Evolutionary conservation across 53 echinoderm and acorn worm species (phyloP), one percentile per base, ranked within the genome.

Genomic region (Patiria pectinifera): DNA sequence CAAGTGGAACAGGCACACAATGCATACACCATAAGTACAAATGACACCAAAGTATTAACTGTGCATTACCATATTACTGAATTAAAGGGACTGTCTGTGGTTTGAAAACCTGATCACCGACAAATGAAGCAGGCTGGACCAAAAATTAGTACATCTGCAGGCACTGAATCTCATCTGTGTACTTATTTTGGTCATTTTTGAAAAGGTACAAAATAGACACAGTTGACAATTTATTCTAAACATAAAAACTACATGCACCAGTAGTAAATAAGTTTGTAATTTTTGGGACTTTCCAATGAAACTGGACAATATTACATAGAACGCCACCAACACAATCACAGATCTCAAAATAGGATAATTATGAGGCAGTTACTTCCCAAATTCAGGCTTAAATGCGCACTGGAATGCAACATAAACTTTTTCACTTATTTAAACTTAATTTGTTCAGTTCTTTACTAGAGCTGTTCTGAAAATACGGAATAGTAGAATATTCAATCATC

Each of bases 281-380:
- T 23, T 23, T 9, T 21, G 15, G 22, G 24, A 10, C 3, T 21
- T n/a, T 21, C 19, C 24, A 4, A 74, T 74, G 74, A 10, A 74
- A 22, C 15, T 74, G 22, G 24, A 74, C 74, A 74, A 74, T 10
- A 74, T 18, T 10, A 74, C 24, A 74, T 25, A 22, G 74, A n/a
- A 23, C 22, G 14, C 45, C 85, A 85, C 85, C 66, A 45, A 85
- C 18, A 69, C 85, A 85, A 85, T 69, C 85, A 45, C 63, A 85
- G 85, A 85, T 85, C 69, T 85, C 60, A 45, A 69, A 85, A 66
- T 47, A 46, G 23, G 45, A 43, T 69, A 85, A 66, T 63, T 85
- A 26, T 63, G 66, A 3, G 15, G 19, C 66, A 66, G 10, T 66
- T 0, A 3, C 0, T 11, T 66, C 66, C 66, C 4, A 18, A 16